Evolutionary conservation across 2,113 vertebrate genomes (phyloP).

Genomic region (Eclectus roratus): DNA sequence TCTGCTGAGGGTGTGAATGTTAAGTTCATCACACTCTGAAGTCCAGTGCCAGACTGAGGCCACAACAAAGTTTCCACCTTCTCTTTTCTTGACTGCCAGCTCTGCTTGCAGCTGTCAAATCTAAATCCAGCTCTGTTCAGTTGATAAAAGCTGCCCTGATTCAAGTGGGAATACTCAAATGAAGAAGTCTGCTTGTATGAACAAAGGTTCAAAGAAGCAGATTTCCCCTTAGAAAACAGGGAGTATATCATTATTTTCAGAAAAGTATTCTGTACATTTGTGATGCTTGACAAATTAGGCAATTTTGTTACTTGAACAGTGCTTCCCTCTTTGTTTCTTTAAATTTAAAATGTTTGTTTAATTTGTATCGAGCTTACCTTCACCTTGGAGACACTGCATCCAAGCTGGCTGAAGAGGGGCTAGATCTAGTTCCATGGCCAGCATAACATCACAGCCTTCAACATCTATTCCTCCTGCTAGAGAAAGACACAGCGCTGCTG

Average conservation of each 20-base stretch:
- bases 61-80: neutral
- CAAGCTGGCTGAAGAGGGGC: neutral
- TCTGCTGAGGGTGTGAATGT: neutral
- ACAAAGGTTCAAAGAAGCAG: neutral
- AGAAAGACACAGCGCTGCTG: neutral
- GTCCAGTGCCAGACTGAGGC: neutral
- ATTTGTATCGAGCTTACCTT: neutral
- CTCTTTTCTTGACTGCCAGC: neutral
- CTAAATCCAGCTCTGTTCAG: neutral
- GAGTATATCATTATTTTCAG: neutral
- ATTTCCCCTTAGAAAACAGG: neutral
- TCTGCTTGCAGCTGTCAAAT: neutral
- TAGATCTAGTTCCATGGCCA: neutral
- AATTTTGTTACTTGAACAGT: neutral
- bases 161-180: neutral
- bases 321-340: neutral
- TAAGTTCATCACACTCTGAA: neutral
- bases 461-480: neutral
- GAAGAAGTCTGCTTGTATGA: neutral
- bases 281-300: neutral
- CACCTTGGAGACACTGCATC: neutral
- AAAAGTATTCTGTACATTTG: neutral
- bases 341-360: neutral
- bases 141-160: neutral
- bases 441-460: neutral